A percentile compares a stretch with the other conserved stretches of the same genome.
Conservation (phyloP, 2,797 vertebrate genomes). For the Pangasius sanitwongsei region DNA sequence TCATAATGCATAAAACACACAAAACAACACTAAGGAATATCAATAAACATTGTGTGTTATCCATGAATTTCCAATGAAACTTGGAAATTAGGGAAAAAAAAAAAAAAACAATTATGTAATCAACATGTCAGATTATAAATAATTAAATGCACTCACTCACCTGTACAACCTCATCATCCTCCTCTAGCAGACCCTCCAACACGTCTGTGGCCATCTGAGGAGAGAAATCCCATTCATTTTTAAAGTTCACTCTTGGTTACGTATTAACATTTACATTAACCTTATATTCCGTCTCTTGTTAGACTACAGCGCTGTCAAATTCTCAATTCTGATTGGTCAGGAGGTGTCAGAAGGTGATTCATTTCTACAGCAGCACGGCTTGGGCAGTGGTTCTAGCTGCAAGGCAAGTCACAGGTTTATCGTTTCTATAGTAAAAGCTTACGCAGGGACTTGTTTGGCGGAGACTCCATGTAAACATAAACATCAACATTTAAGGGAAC, state of each 20-base stretch:
- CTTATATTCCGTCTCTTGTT: neutral
- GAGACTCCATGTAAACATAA: neutral
- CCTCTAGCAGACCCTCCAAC: conserved; percentile 80
- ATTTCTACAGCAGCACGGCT: neutral
- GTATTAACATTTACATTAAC: neutral
- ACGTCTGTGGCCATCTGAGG: conserved; percentile 76
- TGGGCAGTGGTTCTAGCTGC: neutral
- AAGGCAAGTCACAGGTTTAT: neutral
- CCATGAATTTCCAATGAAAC: neutral
- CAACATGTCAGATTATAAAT: conserved; percentile 7
- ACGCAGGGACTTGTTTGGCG: too few relatives aligned
- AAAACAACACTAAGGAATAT: neutral
- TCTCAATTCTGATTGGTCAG: neutral
- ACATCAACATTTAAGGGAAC: neutral
- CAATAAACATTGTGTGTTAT: neutral
- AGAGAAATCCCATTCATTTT: conserved; percentile 21
- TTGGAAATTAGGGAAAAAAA: neutral
- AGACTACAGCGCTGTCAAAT: neutral
- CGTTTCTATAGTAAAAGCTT: too few relatives aligned
- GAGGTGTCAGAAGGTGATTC: neutral
- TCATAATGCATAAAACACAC: neutral
- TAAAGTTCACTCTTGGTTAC: neutral
- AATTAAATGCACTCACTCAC: conserved; percentile 64
- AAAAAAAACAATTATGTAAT: neutral
- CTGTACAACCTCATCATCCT: conserved; percentile 84